A percentile compares a stretch with the other conserved stretches of the same genome.
These are phyloP conservation scores for Pseudopodoces humilis DNA, from an alignment of 2,113 vertebrate genomes.

Conservation along the genomic window DNA sequence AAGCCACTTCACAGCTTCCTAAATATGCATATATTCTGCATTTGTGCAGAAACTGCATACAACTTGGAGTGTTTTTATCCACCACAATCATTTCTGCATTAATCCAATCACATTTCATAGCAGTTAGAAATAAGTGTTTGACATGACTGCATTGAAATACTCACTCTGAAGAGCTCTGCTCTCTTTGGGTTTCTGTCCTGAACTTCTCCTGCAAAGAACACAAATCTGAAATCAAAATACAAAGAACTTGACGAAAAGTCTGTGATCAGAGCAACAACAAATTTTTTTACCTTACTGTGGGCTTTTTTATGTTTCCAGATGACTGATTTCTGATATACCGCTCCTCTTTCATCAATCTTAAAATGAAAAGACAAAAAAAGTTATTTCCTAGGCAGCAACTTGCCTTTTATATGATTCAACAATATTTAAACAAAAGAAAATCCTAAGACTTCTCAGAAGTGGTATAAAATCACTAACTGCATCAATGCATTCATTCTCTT, in stretches of 20 bases:
- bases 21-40: not conserved
- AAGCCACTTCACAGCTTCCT: not conserved
- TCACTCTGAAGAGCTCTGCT: slow-evolving; percentile 3
- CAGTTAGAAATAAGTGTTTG: not conserved
- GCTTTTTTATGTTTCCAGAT: not conserved
- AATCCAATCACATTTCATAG: not conserved
- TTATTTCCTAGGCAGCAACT: not conserved
- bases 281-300: not conserved
- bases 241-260: not conserved
- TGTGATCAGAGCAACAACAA: not conserved
- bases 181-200: not conserved
- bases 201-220: slow-evolving; percentile 64
- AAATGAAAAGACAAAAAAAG: not conserved
- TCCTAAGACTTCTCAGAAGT: not conserved
- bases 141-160: not conserved
- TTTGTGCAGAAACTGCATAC: not conserved
- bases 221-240: not conserved
- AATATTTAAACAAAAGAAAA: not conserved
- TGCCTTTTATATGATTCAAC: not conserved
- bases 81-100: not conserved
- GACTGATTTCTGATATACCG: not conserved
- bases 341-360: not conserved
- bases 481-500: not conserved
- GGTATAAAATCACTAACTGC: not conserved
- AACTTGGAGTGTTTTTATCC: not conserved